A percentile compares a stretch with the other conserved stretches of the same genome.
Conservation (phyloP, 1,140 invertebrate genomes). For the Trichonephila clavipes region DNA sequence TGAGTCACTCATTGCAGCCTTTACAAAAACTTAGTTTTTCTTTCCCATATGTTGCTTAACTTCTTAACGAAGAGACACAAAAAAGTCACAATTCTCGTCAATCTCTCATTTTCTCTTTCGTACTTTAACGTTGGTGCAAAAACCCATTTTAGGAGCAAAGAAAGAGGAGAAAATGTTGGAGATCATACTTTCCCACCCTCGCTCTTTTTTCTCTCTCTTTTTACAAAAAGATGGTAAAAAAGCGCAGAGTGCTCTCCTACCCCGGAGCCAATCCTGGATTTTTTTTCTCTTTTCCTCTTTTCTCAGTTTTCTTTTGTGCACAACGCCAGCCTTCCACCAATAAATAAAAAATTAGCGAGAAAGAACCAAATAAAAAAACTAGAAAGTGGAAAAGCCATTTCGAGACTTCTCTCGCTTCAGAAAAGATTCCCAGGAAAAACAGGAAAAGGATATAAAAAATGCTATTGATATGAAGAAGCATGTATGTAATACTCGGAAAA, state of each 20-base stretch:
- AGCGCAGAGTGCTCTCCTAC: neutral
- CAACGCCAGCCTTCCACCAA: neutral
- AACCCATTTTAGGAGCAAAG: too few species aligned
- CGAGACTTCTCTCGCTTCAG: neutral
- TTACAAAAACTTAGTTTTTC: too few species aligned
- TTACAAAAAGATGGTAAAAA: neutral
- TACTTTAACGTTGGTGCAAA: too few species aligned
- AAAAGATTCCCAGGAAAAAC: neutral
- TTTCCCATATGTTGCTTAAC: too few species aligned
- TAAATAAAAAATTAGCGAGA: neutral
- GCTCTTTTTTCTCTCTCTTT: neutral
- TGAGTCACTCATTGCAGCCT: too few species aligned
- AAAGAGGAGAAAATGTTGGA: neutral
- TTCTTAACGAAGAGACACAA: too few species aligned
- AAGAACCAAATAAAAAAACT: too few species aligned
- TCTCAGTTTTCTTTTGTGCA: neutral
- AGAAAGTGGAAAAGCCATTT: slow-evolving; percentile 17
- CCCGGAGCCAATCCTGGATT: neutral
- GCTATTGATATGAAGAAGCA: slow-evolving; percentile 1
- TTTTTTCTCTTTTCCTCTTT: neutral
- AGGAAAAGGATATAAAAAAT: neutral
- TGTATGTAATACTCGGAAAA: neutral
- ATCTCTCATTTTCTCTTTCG: too few species aligned
- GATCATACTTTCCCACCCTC: neutral
- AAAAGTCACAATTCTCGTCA: too few species aligned